Conservation (phyloP, 2,113 vertebrate genomes). For the Ammospiza caudacuta region DNA sequence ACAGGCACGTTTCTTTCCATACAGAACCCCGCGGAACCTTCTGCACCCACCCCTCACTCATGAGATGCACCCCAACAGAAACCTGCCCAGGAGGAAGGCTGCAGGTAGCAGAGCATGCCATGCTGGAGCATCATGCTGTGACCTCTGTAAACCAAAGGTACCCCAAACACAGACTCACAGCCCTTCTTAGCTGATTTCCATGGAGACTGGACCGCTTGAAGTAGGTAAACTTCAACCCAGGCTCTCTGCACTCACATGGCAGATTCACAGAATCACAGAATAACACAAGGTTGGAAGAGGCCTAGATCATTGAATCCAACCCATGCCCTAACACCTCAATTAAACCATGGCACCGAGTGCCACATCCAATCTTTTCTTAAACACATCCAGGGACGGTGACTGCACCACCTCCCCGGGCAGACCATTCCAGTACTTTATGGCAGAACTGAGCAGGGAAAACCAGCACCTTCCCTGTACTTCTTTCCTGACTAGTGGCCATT, state of each 20-base stretch:
- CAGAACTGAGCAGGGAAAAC: not conserved
- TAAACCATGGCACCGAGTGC: too few relatives aligned
- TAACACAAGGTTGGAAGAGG: too few relatives aligned
- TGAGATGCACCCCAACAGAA: not conserved
- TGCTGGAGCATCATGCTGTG: fast-evolving
- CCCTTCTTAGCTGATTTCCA: not conserved
- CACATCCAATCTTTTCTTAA: too few relatives aligned
- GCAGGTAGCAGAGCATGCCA: not conserved
- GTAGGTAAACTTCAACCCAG: not conserved
- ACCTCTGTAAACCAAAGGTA: not conserved
- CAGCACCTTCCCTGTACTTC: not conserved
- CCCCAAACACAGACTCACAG: not conserved
- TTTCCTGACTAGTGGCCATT: not conserved
- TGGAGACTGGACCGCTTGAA: not conserved
- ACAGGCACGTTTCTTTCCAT: not conserved
- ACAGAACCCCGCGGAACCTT: not conserved
- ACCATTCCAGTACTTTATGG: too few relatives aligned
- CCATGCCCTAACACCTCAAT: too few relatives aligned
- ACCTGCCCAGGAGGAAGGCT: not conserved
- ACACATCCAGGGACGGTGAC: too few relatives aligned
- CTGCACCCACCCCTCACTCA: not conserved
- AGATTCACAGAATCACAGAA: not conserved
- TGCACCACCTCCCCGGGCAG: too few relatives aligned
- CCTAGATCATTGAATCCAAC: too few relatives aligned
- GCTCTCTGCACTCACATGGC: not conserved